phyloP scores from a whole-genome alignment of 2,888 invertebrate species.

The Aplocera efformata region DNA sequence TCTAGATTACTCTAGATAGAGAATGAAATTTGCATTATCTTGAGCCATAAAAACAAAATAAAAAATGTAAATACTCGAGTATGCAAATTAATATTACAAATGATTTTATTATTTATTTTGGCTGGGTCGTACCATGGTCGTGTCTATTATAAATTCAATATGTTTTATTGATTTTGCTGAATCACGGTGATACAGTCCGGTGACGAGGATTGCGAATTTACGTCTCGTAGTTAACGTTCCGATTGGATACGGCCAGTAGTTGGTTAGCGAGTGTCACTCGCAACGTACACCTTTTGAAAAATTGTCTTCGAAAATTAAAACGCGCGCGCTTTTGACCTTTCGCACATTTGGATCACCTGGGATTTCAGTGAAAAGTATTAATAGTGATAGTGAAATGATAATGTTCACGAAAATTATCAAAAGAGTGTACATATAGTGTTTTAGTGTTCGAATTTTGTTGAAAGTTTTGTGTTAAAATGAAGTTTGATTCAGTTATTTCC shows the following conservation, averaged over 20 bases:
- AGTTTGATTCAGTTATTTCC: slow-evolving; percentile 15
- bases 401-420: neutral
- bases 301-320: too few relatives aligned
- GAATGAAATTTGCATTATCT: too few relatives aligned
- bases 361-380: slow-evolving; percentile 7
- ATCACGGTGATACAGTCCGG: slow-evolving; percentile 38
- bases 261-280: too few relatives aligned
- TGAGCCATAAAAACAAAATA: too few relatives aligned
- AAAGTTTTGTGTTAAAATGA: slow-evolving; percentile 14
- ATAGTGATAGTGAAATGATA: slow-evolving; percentile 1
- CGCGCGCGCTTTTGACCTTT: too few relatives aligned
- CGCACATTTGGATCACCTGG: neutral
- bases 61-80: too few relatives aligned
- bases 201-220: slow-evolving; percentile 6
- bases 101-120: slow-evolving; percentile 11
- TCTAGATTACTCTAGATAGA: too few relatives aligned
- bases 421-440: slow-evolving; percentile 8
- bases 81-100: too few relatives aligned
- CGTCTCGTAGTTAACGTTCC: too few relatives aligned
- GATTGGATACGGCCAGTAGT: too few relatives aligned
- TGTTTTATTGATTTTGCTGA: slow-evolving; percentile 32
- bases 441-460: slow-evolving; percentile 1
- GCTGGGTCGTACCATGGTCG: slow-evolving; percentile 4
- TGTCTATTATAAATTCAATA: slow-evolving; percentile 19
- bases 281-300: too few relatives aligned